Evolutionary conservation across 2,113 vertebrate species (phyloP).

Genomic region (Peromyscus californicus): DNA sequence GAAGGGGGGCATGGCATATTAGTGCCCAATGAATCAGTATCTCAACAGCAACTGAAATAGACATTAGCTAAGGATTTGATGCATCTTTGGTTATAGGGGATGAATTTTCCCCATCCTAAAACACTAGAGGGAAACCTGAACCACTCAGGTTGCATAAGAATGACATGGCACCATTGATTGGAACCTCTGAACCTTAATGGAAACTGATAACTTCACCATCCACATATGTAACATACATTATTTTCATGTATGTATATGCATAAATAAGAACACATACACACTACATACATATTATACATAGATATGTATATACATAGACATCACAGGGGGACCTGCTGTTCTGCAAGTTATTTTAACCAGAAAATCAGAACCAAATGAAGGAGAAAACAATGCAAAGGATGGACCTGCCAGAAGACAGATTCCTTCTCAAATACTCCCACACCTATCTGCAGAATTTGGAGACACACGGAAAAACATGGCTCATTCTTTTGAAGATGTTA

Average conservation of each 20-base stretch:
- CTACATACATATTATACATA: not conserved
- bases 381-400: not conserved
- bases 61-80: conserved; percentile 5
- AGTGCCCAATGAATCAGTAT: not conserved
- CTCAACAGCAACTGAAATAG: not conserved
- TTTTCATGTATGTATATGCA: not conserved
- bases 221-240: not conserved
- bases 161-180: not conserved
- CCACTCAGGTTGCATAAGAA: not conserved
- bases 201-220: not conserved
- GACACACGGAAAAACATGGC: not conserved
- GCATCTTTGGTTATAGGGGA: not conserved
- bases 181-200: conserved; percentile 48
- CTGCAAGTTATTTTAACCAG: conserved; percentile 31
- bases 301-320: not conserved
- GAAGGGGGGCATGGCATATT: not conserved
- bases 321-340: not conserved
- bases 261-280: not conserved
- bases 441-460: not conserved
- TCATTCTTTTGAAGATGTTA: not conserved
- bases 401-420: not conserved
- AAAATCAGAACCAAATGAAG: conserved; percentile 20
- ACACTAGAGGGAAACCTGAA: not conserved
- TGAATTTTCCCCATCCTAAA: not conserved
- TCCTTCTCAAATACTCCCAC: not conserved